Evolutionary conservation across 2,113 vertebrate species (phyloP).

Genomic region (Epinephelus fuscoguttatus): DNA sequence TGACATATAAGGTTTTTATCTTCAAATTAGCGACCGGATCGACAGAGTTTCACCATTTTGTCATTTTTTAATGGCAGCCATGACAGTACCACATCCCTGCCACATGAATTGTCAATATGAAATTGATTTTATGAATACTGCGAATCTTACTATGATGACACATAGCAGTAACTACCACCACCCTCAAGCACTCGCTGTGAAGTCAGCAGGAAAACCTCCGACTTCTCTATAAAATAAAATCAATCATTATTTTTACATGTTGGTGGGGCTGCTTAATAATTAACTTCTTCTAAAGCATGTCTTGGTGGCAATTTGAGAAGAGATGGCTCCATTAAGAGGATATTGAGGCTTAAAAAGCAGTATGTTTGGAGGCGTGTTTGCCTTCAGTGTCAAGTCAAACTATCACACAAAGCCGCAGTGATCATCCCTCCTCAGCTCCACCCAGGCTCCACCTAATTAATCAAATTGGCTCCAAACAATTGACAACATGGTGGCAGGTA

Average conservation of each 20-base stretch:
- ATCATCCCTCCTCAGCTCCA: slow-evolving; percentile 23
- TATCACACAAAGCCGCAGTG: slow-evolving; percentile 6
- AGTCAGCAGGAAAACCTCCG: slow-evolving; percentile 42
- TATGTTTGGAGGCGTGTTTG: slow-evolving; percentile 31
- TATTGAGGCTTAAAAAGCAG: slow-evolving; percentile 44
- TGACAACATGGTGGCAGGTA: slow-evolving; percentile 28
- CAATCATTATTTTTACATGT: slow-evolving; percentile 29
- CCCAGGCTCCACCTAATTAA: slow-evolving; percentile 27
- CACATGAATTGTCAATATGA: slow-evolving; percentile 10
- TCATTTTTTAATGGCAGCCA: slow-evolving; percentile 15
- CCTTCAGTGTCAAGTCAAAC: slow-evolving; percentile 23
- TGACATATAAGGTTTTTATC: background rate
- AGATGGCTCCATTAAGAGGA: slow-evolving; percentile 27
- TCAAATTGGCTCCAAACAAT: slow-evolving; percentile 32
- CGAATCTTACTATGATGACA: slow-evolving; percentile 40
- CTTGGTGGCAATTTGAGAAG: slow-evolving; percentile 25
- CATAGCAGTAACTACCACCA: slow-evolving; percentile 19
- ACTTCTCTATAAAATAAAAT: slow-evolving; percentile 28
- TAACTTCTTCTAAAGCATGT: slow-evolving; percentile 17
- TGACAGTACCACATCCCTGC: background rate
- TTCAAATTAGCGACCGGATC: background rate
- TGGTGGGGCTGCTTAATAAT: slow-evolving; percentile 2
- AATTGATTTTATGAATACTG: slow-evolving; percentile 34
- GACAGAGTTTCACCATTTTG: slow-evolving; percentile 4
- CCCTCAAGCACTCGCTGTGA: slow-evolving; percentile 24